phyloP scores from a whole-genome alignment of 1,140 invertebrate species.

The Leptopilina clavipes region DNA sequence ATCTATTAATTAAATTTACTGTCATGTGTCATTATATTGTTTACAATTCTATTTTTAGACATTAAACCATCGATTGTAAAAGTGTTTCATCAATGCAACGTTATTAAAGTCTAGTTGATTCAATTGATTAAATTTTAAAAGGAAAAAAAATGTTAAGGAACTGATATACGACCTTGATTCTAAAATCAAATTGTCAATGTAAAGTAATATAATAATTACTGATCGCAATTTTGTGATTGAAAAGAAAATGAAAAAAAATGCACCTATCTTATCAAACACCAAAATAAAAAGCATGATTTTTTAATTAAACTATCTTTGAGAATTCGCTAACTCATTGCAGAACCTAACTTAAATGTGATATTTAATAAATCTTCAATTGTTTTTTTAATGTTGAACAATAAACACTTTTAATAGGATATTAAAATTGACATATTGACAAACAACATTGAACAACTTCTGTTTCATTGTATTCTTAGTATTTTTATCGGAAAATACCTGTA shows the following conservation, averaged over 20 bases:
- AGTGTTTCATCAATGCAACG: too few relatives aligned
- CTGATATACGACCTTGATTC: constrained; percentile 1
- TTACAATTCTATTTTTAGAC: constrained; percentile 1
- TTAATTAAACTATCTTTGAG: neutral
- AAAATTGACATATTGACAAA: neutral
- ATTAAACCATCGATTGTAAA: constrained; percentile 1
- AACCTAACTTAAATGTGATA: too few relatives aligned
- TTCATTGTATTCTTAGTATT: too few relatives aligned
- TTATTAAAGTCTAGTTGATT: neutral
- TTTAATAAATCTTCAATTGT: too few relatives aligned
- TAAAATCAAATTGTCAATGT: neutral
- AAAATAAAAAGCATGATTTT: neutral
- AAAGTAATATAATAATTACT: neutral
- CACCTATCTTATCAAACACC: neutral
- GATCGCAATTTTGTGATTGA: neutral
- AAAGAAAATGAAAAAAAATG: neutral
- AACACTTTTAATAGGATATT: neutral
- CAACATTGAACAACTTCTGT: neutral
- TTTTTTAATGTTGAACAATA: neutral
- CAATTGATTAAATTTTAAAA: neutral
- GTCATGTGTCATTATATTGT: too few relatives aligned
- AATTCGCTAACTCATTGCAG: neutral
- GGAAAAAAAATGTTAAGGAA: neutral
- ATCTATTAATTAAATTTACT: too few relatives aligned
- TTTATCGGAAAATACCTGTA: neutral